Evolutionary conservation across 2,797 vertebrate genomes (phyloP).

Genomic region (Myripristis jacobus): DNA sequence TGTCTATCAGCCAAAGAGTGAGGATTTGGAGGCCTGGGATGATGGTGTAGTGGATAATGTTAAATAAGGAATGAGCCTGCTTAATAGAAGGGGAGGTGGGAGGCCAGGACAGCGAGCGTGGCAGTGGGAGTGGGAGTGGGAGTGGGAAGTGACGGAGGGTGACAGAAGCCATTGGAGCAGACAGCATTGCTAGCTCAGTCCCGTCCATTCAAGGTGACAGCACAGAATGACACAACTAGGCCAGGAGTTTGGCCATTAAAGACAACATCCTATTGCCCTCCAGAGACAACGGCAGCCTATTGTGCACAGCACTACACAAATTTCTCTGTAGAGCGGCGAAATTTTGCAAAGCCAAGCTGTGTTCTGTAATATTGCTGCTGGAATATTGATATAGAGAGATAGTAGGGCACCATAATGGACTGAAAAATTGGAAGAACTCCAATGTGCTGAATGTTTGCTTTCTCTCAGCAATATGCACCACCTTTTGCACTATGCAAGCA

Average conservation of each 20-base stretch:
- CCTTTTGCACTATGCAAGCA: conserved; percentile 20
- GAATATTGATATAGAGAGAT: conserved; percentile 51
- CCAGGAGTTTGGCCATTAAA: conserved; percentile 66
- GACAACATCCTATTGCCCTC: conserved; percentile 46
- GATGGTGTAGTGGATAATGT: conserved; percentile 7
- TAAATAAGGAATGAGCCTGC: conserved; percentile 61
- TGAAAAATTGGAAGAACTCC: conserved; percentile 19
- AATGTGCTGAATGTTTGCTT: conserved; percentile 41
- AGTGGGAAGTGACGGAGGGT: conserved; percentile 45
- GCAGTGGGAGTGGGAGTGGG: conserved; percentile 9
- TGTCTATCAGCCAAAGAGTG: conserved; percentile 42
- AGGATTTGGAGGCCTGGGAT: conserved; percentile 17
- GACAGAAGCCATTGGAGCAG: conserved; percentile 53
- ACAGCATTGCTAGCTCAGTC: conserved; percentile 48
- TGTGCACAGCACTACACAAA: conserved; percentile 35
- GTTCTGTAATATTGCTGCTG: conserved; percentile 48
- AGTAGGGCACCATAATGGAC: conserved; percentile 19
- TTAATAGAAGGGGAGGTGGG: conserved; percentile 37
- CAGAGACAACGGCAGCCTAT: conserved; percentile 32
- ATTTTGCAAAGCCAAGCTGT: conserved; percentile 40
- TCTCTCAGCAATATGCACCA: conserved; percentile 22
- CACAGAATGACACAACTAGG: conserved; percentile 75
- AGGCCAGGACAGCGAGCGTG: conserved; percentile 1
- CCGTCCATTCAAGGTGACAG: conserved; percentile 66
- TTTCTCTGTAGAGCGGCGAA: conserved; percentile 30